Conservation (phyloP, 1,140 invertebrate genomes). For the Rhagoletis zephyria region DNA sequence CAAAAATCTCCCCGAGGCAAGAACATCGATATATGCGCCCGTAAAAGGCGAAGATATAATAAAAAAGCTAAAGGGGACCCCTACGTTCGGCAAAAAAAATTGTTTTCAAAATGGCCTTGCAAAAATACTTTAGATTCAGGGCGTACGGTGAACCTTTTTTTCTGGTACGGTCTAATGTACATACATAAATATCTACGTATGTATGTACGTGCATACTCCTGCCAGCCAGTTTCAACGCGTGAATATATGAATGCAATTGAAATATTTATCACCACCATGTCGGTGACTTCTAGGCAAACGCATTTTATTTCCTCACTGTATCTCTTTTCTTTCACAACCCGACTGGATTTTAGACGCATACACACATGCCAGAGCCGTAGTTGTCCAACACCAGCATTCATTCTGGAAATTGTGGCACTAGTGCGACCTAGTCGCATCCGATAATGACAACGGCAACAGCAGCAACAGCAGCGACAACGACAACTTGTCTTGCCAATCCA, state of each 20-base stretch:
- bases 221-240: neutral
- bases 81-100: no score
- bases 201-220: no score
- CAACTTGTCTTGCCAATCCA: conserved; percentile 15
- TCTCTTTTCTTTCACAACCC: neutral
- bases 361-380: neutral
- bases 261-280: neutral
- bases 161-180: no score
- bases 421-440: conserved; percentile 9
- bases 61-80: no score
- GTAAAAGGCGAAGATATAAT: no score
- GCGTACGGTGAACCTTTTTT: no score
- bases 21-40: no score
- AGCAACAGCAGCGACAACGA: neutral
- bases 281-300: neutral
- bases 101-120: no score
- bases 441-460: neutral
- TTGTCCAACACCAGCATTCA: neutral
- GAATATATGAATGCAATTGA: neutral
- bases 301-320: neutral
- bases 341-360: neutral
- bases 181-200: no score
- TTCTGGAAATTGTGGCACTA: conserved; percentile 43
- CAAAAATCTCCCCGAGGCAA: no score
- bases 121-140: no score